Base-by-base conservation (phyloP, 2,797 vertebrate species). In the Epinephelus awoara region DNA sequence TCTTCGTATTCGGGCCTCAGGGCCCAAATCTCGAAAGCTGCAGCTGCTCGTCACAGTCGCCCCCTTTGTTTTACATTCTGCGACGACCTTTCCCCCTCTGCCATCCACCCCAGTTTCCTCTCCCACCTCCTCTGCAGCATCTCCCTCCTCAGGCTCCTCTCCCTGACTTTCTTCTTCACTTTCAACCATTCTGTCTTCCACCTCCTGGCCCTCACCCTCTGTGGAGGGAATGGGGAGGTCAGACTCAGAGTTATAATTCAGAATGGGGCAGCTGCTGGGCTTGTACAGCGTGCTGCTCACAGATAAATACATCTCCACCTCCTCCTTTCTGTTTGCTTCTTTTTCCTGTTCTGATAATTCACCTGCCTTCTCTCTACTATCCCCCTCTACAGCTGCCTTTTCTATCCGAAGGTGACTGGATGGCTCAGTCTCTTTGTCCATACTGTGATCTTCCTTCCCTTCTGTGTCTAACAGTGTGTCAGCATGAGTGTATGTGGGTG, bases 201-300 rank as follows among this genome's bases (percentile, higher is more conserved):
- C 61, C 61, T 82, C 85, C 44, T 70, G 70, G 19, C 49, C 75
- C 38, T 79, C 18, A 19, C 27, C 69, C 77, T 84, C 84, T 58
- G 5, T 70, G 44, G 78, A 67, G 18, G 67, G 54, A 49, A 2
- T 40, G 2, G 61, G 57, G 56, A 71, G n/a, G 4, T 92, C 88
- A 56, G 77, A 72, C 21, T 73, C 71, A 56, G 77, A 70, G n/a
- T 72, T 71, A 62, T 77, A 92, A 29, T 80, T 89, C 51, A 95
- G 91, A 81, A 89, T 88, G 58, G 93, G 94, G 79, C 94, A 95
- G 89, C 95, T 95, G 77, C 47, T 89, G 0, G 91, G 91, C 65
- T 95, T 95, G 84, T 94, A 94, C 19, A 95, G 84, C 0, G 71
- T 82, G 82, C 82, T 89, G 66, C 84, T 91, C 51, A 85, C 82